Evolutionary conservation across 2,113 vertebrate species (phyloP), one percentile per base, ranked within the genome.

Genomic region (Trogon surrucura): DNA sequence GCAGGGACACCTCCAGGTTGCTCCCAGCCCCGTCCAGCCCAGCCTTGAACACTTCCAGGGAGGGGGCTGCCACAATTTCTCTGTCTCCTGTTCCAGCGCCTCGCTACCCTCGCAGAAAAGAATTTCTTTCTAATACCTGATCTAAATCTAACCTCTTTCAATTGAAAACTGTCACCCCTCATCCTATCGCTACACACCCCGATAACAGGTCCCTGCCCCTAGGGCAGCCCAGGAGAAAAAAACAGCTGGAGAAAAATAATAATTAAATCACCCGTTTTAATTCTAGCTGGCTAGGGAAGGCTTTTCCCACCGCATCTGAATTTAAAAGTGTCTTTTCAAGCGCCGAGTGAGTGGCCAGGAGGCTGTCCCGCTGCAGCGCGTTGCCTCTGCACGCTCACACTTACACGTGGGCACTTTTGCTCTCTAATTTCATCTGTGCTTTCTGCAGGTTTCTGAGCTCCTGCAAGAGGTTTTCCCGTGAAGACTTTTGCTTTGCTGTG

Each of bases 271-370:
- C 45, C 6, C 10, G 0, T 4, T 70, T 61, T 44, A 50, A 20
- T 50, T 25, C n/a, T 16, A 56, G 57, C 32, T 54, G 51, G 19
- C 27, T 51, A 13, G 8, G 14, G 72, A 38, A 29, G 22, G 11
- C 8, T 72, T 69, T 83, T 56, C 38, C n/a, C 32, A 1, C 36
- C 3, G 2, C 13, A 13, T 2, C 50, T 8, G 8, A 66, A 38
- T 9, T 30, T 29, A 2, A 16, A 80, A 27, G 14, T 3, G 38
- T 5, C 4, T 47, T 41, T 85, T 27, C 3, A 61, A 57, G 36
- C 0, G 34, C n/a, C 5, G 47, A 29, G 17, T 2, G 62, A 22
- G 6, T 1, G 16, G 29, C 9, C 32, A 22, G 26, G 26, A 34
- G 16, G 4, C 3, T 47, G 34, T 12, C 32, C 12, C 51, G 50